Percentiles rank a stretch among this genome's conserved stretches.
These are phyloP conservation scores for Hypsibius dujardini DNA, from an alignment of 1,140 invertebrate genomes.

Conservation along the genomic window DNA sequence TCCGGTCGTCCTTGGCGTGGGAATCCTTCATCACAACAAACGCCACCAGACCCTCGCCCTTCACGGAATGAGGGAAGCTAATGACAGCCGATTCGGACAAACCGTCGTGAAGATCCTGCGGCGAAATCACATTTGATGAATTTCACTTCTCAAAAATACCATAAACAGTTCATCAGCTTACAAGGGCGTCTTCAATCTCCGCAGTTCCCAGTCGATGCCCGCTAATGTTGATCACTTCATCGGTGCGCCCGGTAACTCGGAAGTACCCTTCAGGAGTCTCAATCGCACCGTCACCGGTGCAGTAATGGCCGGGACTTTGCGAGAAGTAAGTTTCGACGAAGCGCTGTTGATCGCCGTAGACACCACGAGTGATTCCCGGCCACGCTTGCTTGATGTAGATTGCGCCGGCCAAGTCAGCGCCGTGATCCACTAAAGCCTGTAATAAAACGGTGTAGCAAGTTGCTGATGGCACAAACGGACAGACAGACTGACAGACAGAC, in stretches of 20 bases:
- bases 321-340: slow-evolving; percentile 36
- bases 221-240: slow-evolving; percentile 35
- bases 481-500: no score
- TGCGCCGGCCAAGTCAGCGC: slow-evolving; percentile 28
- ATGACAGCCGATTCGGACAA: slow-evolving; percentile 38
- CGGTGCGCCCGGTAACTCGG: slow-evolving; percentile 37
- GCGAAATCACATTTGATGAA: no score
- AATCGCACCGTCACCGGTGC: slow-evolving; percentile 36
- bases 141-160: no score
- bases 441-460: no score
- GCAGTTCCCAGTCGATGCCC: slow-evolving; percentile 36
- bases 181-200: slow-evolving; percentile 37
- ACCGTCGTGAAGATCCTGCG: slow-evolving; percentile 32
- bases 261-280: slow-evolving; percentile 32
- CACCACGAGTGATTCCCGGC: slow-evolving; percentile 37
- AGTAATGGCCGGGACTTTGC: slow-evolving; percentile 34
- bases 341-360: slow-evolving; percentile 36
- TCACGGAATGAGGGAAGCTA: slow-evolving; percentile 37
- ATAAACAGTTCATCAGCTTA: slow-evolving; percentile 24
- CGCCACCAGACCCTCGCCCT: slow-evolving; percentile 34
- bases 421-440: slow-evolving; percentile 21
- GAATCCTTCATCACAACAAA: slow-evolving; percentile 31
- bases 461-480: no score
- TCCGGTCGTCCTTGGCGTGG: slow-evolving; percentile 19
- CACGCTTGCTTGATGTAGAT: slow-evolving; percentile 35